Evolutionary conservation across 1,140 invertebrate species (phyloP), one percentile per base, ranked within the genome.

Genomic region (Listronotus oregonensis): DNA sequence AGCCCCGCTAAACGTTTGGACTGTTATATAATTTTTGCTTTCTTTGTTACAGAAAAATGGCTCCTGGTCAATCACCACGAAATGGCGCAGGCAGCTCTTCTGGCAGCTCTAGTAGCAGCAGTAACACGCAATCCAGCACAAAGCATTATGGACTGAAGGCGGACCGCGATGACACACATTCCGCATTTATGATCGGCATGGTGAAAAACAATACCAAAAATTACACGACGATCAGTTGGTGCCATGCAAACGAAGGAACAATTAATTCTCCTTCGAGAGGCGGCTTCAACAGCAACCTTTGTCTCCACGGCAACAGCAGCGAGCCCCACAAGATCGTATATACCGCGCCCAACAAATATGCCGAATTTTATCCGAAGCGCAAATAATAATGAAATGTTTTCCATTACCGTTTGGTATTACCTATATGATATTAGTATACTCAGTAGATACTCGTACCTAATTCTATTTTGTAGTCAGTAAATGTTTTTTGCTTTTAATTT

Each of bases 321-420:
- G 42, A 44, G 14, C 42, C 42, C 10, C 42, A 44, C 42, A 44
- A 44, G 42, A 44, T 44, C 42, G 42, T 44, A 14, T 44, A 44
- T 14, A 44, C 42, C 14, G 14, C 42, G 10, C 42, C 42, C 14
- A 44, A 44, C 10, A 44, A 14, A n/a, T 14, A 14, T 14, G 14
- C 42, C 42, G 42, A 44, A 44, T 44, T 44, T 44, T 44, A 44
- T 8, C 42, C 42, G 42, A 44, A 44, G 14, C 42, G 42, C 42
- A 44, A 44, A 44, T 44, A 44, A 44, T 44, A 44, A 44, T 44
- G 8, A 44, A n/a, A 44, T 44, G 10, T n/a, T 44, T 44, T n/a
- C 14, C 14, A 44, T 44, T 7, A 7, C 21, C 5, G 21, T 27
- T 27, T 5, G 5, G 21, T 27, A 27, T 27, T 27, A 44, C 14